phyloP scores from a whole-genome alignment of 2,888 invertebrate species.

The Brachylomia viminalis region DNA sequence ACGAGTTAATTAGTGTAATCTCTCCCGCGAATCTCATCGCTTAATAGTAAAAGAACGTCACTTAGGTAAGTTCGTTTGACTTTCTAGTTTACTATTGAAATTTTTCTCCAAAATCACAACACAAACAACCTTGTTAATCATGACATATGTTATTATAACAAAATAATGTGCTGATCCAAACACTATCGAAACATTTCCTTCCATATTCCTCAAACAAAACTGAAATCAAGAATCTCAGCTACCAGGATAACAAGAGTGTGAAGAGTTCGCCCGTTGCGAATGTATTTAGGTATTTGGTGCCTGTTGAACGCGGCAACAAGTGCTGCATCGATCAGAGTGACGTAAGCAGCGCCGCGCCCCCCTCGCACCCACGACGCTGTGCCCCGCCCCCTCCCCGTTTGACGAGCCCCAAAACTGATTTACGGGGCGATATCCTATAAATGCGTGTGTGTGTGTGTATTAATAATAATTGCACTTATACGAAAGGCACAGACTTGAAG shows the following conservation, averaged over 20 bases:
- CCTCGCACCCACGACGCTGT: constrained; percentile 56
- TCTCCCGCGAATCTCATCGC: too few species aligned
- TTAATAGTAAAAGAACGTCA: too few species aligned
- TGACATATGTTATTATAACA: constrained; percentile 3
- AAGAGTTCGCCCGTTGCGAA: constrained; percentile 68
- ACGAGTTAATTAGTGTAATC: too few species aligned
- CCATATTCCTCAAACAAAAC: constrained; percentile 16
- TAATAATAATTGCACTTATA: constrained; percentile 56
- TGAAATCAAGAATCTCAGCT: constrained; percentile 48
- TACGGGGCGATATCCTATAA: constrained; percentile 74
- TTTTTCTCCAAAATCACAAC: constrained; percentile 17
- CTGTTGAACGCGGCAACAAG: constrained; percentile 89
- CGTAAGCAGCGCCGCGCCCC: constrained; percentile 75
- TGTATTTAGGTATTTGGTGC: constrained; percentile 77
- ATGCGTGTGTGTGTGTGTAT: too few species aligned
- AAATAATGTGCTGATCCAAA: not conserved
- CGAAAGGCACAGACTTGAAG: constrained; percentile 30
- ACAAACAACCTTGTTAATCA: constrained; percentile 9
- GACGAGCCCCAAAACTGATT: constrained; percentile 77
- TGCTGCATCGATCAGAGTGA: constrained; percentile 88
- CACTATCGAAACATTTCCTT: not conserved
- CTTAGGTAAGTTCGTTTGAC: too few species aligned
- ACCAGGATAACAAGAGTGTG: constrained; percentile 63
- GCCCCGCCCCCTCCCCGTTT: constrained; percentile 66
- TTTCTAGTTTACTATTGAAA: not conserved